Base-by-base conservation (phyloP, 2,797 vertebrate species). In the Pteropus rufus region DNA sequence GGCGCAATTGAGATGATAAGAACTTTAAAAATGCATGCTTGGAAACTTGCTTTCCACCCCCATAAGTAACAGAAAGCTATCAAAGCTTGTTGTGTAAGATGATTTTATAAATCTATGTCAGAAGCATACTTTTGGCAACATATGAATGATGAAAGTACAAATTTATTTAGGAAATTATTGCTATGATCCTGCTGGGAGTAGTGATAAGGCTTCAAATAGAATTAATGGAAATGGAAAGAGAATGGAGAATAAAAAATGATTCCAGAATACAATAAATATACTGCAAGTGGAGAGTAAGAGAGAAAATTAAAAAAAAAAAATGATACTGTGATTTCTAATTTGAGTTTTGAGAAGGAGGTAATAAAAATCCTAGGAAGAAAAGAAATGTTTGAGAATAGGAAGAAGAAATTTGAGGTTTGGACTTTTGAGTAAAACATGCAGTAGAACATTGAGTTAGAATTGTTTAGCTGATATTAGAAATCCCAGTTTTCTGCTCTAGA, bases 151-250 rank as follows among this genome's bases (percentile, higher is more conserved):
- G 10, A 10, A 91, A n/a, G 46, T 65, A 64, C n/a, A 73, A 19
- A 73, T 92, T 94, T 87, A 92, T 94, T 93, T 54, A 95, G 62
- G 65, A 91, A 95, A 94, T 87, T 62, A 92, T 44, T 88, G 62
- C 29, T 72, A 24, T 64, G 41, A 92, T 92, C 77, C 85, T 95
- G 36, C 29, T 91, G 67, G 7, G 15, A 81, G 44, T 46, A 64
- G 12, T 80, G 89, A 69, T 93, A 94, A 93, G 12, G 19, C 26
- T 46, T 89, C 62, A 76, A 75, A 60, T 67, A 85, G 31, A 39
- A 81, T 69, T 73, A 46, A 46, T 67, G 90, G 67, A 44, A 92
- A 87, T 39, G 29, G 24, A 65, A 49, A 70, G 18, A 92, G 79
- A 94, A 92, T 65, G 36, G 21, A 75, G 87, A 60, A 92, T 49